Conservation (phyloP, 2,113 vertebrate genomes). For the Platysternon megacephalum region DNA sequence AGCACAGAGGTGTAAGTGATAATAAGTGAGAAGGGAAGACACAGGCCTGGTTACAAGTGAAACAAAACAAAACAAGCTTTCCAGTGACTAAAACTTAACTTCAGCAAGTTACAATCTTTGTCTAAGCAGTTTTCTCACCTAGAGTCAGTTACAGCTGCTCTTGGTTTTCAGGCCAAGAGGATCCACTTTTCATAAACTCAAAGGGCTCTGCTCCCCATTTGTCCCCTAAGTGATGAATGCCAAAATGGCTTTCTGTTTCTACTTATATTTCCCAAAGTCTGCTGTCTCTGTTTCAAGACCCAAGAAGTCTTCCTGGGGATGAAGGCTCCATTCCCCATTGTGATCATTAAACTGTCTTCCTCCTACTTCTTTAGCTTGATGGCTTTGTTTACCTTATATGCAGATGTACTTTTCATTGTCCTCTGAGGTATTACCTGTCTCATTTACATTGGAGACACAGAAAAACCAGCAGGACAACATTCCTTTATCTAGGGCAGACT, state of each 20-base stretch:
- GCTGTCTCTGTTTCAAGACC: background rate
- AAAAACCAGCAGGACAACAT: no score
- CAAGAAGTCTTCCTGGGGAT: background rate
- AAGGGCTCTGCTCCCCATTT: background rate
- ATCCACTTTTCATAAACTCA: background rate
- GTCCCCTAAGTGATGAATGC: background rate
- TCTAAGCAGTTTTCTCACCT: no score
- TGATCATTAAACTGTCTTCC: background rate
- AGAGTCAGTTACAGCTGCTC: no score
- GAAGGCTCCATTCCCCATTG: background rate
- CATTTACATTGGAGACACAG: no score
- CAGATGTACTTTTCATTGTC: background rate
- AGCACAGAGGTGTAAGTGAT: background rate
- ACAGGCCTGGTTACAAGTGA: background rate
- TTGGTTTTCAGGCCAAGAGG: background rate
- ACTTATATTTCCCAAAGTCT: background rate
- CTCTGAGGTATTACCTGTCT: no score
- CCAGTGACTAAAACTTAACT: background rate
- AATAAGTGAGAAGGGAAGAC: background rate
- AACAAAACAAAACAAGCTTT: background rate
- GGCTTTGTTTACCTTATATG: background rate
- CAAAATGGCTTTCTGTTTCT: no score
- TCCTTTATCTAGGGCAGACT: no score
- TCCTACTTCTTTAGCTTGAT: background rate
- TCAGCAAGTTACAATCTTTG: background rate